Percentiles rank a stretch among this genome's conserved stretches.
Evolutionary conservation across 1,140 invertebrate species (phyloP).

Genomic region (Lineus longissimus): DNA sequence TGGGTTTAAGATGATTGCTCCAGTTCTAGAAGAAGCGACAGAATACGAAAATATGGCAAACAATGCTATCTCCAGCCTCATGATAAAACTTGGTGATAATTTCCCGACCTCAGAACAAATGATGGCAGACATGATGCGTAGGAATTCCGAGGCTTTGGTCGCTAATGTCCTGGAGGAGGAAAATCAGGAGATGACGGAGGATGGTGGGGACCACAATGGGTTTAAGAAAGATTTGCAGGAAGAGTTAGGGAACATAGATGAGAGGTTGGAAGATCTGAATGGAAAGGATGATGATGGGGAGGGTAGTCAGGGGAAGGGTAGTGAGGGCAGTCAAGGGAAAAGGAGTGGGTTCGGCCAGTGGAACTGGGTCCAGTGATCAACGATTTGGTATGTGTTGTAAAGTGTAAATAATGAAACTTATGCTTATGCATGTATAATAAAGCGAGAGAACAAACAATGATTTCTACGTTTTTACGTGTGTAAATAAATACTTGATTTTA

Average conservation of each 20-base stretch:
- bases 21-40: background rate
- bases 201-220: background rate
- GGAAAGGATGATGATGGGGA: background rate
- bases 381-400: no score
- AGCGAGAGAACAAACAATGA: no score
- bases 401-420: no score
- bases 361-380: no score
- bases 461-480: no score
- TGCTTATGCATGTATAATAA: no score
- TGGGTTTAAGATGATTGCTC: no score
- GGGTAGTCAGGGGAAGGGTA: background rate
- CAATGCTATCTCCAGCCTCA: no score
- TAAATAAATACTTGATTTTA: no score
- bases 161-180: background rate
- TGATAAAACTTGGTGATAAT: no score
- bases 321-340: background rate
- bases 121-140: background rate
- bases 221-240: slow-evolving; percentile 3
- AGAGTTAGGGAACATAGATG: background rate
- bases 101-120: background rate
- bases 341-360: no score
- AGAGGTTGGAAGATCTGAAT: background rate
- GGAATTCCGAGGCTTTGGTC: background rate
- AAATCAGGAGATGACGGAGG: background rate
- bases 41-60: no score